Percentiles rank a stretch among this genome's conserved stretches.
Conservation (phyloP, 2,888 invertebrate species). For the Asteroscopus sphinx region DNA sequence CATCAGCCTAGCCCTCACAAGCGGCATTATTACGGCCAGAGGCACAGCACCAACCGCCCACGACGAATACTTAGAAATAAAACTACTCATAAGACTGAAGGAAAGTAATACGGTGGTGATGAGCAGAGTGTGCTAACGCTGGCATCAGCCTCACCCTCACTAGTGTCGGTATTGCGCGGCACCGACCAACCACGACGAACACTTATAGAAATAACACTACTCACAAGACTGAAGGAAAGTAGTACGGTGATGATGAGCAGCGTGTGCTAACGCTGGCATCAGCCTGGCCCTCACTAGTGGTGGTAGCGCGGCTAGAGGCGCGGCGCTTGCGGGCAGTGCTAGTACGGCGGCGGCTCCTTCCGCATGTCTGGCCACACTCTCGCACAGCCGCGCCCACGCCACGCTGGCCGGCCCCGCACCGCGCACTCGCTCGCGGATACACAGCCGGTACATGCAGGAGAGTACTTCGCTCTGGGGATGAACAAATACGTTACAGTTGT, state of each 20-base stretch:
- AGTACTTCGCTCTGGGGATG: slow-evolving; percentile 72
- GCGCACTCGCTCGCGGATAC: slow-evolving; percentile 61
- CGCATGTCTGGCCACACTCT: slow-evolving; percentile 50
- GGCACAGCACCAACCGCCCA: too few relatives aligned
- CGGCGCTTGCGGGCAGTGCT: slow-evolving; percentile 46
- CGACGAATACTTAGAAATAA: too few relatives aligned
- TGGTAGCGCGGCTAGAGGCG: slow-evolving; percentile 61
- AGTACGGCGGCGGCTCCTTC: slow-evolving; percentile 67
- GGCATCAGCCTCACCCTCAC: not conserved
- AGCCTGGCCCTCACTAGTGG: slow-evolving; percentile 61
- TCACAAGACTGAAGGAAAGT: slow-evolving; percentile 76
- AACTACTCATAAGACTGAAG: too few relatives aligned
- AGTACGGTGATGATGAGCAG: slow-evolving; percentile 74
- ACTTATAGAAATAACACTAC: slow-evolving; percentile 39
- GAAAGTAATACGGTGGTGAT: too few relatives aligned
- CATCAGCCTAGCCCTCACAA: too few relatives aligned
- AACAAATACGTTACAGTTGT: not conserved
- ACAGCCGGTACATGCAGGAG: slow-evolving; percentile 65
- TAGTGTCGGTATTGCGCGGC: not conserved
- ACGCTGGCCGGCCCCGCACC: slow-evolving; percentile 45
- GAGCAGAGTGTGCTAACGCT: too few relatives aligned
- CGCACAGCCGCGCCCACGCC: slow-evolving; percentile 65
- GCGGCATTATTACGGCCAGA: too few relatives aligned
- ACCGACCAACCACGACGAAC: not conserved
- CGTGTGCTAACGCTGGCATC: slow-evolving; percentile 79